phyloP scores from a whole-genome alignment of 2,113 vertebrate genomes.

The Peucedramus taeniatus region DNA sequence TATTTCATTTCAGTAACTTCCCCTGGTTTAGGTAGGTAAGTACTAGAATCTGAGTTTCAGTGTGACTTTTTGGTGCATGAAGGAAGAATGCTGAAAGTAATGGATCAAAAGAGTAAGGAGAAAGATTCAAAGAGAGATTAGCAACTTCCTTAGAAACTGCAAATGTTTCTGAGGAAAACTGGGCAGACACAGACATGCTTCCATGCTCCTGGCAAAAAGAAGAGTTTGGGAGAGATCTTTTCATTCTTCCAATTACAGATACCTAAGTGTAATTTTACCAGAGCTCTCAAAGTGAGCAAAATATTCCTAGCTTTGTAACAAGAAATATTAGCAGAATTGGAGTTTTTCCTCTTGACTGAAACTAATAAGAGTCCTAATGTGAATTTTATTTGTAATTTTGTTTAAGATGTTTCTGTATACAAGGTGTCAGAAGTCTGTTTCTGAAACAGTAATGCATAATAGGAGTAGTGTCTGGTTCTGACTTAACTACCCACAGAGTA shows the following conservation, averaged over 20 bases:
- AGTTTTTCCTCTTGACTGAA: not conserved
- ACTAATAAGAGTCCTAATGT: not conserved
- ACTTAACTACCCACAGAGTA: not conserved
- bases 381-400: not conserved
- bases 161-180: not conserved
- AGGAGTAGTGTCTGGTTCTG: not conserved
- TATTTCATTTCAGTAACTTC: not conserved
- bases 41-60: not conserved
- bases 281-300: not conserved
- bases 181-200: not conserved
- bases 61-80: not conserved
- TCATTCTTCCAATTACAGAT: not conserved
- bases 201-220: not conserved
- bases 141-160: conserved; percentile 11
- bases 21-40: not conserved
- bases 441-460: not conserved
- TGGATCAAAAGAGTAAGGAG: not conserved
- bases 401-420: not conserved
- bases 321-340: not conserved
- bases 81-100: not conserved
- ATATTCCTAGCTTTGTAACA: not conserved
- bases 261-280: not conserved
- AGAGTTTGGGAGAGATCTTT: not conserved
- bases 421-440: not conserved
- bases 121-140: not conserved